These are phyloP conservation scores for Ictalurus punctatus DNA, from an alignment of 2,113 vertebrate genomes.

Conservation along the genomic window DNA sequence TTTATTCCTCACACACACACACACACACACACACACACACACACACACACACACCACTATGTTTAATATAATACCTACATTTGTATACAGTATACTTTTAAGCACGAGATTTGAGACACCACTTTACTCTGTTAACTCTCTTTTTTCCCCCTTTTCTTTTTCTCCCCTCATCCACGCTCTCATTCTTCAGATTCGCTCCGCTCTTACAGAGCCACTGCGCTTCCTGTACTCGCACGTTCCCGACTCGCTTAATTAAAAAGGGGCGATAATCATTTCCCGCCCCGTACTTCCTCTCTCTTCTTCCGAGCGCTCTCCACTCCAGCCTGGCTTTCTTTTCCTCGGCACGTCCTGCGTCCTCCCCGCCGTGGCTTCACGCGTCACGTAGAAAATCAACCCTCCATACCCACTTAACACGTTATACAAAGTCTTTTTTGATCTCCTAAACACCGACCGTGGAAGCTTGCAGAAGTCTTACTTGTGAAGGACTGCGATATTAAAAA, in stretches of 20 bases:
- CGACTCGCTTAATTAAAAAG: not conserved
- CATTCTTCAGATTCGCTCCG: constrained; percentile 7
- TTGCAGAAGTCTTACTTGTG: not conserved
- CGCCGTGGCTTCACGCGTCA: not conserved
- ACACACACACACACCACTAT: not conserved
- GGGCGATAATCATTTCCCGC: not conserved
- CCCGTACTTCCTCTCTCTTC: not conserved
- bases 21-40: not conserved
- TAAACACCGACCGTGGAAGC: not conserved
- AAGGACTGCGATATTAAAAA: not conserved
- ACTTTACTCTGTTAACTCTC: not conserved
- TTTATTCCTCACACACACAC: not conserved
- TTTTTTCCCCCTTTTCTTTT: not conserved
- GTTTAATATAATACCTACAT: not conserved
- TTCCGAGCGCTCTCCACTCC: no score
- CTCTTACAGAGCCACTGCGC: not conserved
- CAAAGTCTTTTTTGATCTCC: not conserved
- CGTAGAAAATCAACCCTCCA: not conserved
- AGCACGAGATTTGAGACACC: not conserved
- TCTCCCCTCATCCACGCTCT: not conserved
- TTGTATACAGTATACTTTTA: not conserved
- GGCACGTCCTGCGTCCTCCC: not conserved
- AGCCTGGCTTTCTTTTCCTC: not conserved
- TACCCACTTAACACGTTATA: not conserved
- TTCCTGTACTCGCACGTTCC: not conserved